These are phyloP conservation scores for Temnothorax curvispinosus DNA, from an alignment of 1,140 invertebrate species.

Conservation along the genomic window DNA sequence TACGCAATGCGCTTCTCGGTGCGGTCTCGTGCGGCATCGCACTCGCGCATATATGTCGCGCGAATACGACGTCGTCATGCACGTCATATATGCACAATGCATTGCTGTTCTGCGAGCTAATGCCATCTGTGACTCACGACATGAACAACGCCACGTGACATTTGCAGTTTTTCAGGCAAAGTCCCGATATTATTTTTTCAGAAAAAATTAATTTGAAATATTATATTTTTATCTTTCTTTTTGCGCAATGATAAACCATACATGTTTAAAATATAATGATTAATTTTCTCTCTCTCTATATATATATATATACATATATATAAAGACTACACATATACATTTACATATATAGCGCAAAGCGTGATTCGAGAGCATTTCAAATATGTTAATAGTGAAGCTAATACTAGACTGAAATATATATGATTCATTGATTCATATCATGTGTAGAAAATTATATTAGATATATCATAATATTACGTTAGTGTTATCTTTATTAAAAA, in stretches of 20 bases:
- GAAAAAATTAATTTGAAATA: not conserved
- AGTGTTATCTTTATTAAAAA: not conserved
- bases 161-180: not conserved
- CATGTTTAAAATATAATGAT: not conserved
- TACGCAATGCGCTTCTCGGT: conserved; percentile 1
- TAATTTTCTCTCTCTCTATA: too few relatives aligned
- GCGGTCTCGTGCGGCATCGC: not conserved
- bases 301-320: too few relatives aligned
- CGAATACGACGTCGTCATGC: not conserved
- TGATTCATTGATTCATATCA: not conserved
- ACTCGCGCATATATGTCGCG: conserved; percentile 12
- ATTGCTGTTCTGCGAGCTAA: conserved; percentile 76
- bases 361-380: not conserved
- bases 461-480: not conserved
- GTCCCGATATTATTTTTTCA: not conserved
- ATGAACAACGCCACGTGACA: conserved; percentile 71
- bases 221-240: not conserved
- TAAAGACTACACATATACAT: not conserved
- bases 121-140: conserved; percentile 79
- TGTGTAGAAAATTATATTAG: not conserved
- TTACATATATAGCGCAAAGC: not conserved
- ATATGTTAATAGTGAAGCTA: not conserved
- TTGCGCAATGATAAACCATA: not conserved
- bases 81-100: conserved; percentile 5
- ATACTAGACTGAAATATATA: not conserved